Percentiles rank a stretch among this genome's conserved stretches.
Conservation (phyloP, 2,888 invertebrate species). For the Melikaiella ostensackeni region DNA sequence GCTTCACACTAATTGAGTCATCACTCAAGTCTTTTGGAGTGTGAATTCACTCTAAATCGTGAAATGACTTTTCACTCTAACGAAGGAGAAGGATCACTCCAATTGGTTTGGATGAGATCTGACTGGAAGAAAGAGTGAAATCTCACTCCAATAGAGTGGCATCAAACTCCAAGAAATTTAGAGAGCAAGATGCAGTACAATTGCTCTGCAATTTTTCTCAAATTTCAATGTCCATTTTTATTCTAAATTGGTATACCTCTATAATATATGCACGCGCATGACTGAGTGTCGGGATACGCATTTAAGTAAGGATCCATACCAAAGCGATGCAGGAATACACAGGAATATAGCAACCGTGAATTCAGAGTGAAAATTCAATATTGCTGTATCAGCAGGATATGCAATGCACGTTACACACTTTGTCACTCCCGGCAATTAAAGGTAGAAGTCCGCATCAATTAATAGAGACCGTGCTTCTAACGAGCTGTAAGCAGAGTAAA, state of each 20-base stretch:
- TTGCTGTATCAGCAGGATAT: slow-evolving; percentile 15
- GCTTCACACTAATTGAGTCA: too few species aligned
- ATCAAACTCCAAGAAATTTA: too few species aligned
- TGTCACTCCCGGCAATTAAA: slow-evolving; percentile 36
- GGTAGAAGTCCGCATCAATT: slow-evolving; percentile 32
- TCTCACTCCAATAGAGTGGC: too few species aligned
- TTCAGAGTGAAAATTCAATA: slow-evolving; percentile 36
- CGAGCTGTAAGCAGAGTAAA: slow-evolving; percentile 36
- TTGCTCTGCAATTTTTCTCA: too few species aligned
- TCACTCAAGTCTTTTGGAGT: too few species aligned
- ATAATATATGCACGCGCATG: neutral
- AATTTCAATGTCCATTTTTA: neutral
- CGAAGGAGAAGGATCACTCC: too few species aligned
- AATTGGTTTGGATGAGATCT: too few species aligned
- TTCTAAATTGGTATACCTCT: neutral
- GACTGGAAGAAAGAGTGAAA: too few species aligned
- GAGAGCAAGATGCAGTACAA: too few species aligned
- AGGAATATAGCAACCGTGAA: slow-evolving; percentile 1
- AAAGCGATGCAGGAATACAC: neutral
- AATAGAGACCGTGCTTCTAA: slow-evolving; percentile 35
- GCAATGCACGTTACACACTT: slow-evolving; percentile 39
- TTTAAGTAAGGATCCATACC: neutral
- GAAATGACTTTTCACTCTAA: too few species aligned
- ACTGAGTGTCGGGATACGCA: neutral
- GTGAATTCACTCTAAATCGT: too few species aligned